phyloP scores from a whole-genome alignment of 1,140 invertebrate genomes.

The Trichonephila clavata region DNA sequence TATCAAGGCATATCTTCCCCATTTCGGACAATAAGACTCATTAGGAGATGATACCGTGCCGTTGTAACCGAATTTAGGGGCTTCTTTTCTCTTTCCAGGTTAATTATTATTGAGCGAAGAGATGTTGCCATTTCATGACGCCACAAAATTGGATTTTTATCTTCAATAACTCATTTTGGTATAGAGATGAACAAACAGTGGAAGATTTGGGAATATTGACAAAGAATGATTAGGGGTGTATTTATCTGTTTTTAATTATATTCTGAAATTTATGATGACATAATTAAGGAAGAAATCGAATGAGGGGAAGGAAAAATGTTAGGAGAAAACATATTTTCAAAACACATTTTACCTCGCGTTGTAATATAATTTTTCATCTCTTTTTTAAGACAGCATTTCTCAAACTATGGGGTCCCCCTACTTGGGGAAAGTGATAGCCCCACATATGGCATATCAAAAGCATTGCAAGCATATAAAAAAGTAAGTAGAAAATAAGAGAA shows the following conservation, averaged over 20 bases:
- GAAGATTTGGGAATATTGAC: neutral
- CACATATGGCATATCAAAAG: too few species aligned
- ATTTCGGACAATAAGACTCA: slow-evolving; percentile 19
- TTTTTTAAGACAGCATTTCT: too few species aligned
- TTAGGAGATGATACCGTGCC: slow-evolving; percentile 7
- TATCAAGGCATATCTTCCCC: neutral
- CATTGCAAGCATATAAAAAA: too few species aligned
- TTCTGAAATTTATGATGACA: too few species aligned
- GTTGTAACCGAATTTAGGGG: neutral
- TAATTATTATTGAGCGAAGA: slow-evolving; percentile 25
- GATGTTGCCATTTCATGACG: neutral
- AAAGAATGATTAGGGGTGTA: neutral
- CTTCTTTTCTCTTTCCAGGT: neutral
- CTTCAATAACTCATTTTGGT: neutral
- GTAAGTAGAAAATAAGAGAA: too few species aligned
- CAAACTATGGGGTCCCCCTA: too few species aligned
- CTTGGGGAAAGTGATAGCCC: too few species aligned
- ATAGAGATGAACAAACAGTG: neutral
- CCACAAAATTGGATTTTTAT: neutral
- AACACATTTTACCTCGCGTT: too few species aligned
- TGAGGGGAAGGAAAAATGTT: too few species aligned
- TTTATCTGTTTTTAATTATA: neutral
- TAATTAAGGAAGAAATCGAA: too few species aligned
- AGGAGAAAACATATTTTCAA: too few species aligned
- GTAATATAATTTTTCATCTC: too few species aligned